Evolutionary conservation across 2,113 vertebrate genomes (phyloP).

Genomic region (Carettochelys insculpta): DNA sequence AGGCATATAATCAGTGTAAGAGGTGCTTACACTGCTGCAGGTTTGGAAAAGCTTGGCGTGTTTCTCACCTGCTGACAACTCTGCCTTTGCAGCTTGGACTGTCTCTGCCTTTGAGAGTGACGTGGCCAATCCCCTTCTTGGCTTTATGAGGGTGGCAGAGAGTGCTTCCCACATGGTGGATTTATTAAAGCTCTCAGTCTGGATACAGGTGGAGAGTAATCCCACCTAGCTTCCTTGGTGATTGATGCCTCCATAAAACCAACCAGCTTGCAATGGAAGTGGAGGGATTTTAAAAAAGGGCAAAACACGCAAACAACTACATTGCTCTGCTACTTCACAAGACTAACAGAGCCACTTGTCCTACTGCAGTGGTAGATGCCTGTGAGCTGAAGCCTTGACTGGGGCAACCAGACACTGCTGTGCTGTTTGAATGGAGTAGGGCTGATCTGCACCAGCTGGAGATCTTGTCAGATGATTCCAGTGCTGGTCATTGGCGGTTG

Average conservation of each 20-base stretch:
- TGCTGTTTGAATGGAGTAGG: background rate
- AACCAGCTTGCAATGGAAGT: background rate
- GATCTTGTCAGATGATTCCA: background rate
- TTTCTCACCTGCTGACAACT: background rate
- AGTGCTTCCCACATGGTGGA: fast-evolving
- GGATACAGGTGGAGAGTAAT: background rate
- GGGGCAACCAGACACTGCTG: background rate
- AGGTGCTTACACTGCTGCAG: background rate
- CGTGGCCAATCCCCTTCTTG: background rate
- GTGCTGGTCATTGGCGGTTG: no score
- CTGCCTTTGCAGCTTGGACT: background rate
- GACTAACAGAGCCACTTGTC: background rate
- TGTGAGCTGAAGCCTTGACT: background rate
- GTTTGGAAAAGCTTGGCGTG: background rate
- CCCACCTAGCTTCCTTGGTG: background rate
- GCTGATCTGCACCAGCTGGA: background rate
- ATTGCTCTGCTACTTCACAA: no score
- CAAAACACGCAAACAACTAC: background rate
- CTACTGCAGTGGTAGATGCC: background rate
- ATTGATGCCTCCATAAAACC: background rate
- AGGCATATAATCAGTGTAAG: no score
- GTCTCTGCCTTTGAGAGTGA: background rate
- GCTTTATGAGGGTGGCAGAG: background rate
- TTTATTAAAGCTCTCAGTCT: constrained; percentile 55
- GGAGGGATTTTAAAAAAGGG: background rate